phyloP scores from a whole-genome alignment of 2,888 invertebrate species.

The Tyria jacobaeae region DNA sequence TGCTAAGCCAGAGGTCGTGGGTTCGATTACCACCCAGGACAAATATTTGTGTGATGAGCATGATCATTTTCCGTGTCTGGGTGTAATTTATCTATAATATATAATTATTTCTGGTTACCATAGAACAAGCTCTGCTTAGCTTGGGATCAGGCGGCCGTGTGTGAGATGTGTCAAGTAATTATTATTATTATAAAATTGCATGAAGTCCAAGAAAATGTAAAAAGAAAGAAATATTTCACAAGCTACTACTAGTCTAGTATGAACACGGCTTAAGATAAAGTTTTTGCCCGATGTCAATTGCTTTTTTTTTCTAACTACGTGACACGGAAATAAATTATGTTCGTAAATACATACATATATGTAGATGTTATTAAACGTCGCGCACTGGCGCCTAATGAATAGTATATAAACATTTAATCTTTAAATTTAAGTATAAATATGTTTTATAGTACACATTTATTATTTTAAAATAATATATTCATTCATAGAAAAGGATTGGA shows the following conservation, averaged over 20 bases:
- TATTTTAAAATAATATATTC: not conserved
- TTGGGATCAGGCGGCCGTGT: too few relatives aligned
- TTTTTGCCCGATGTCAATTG: conserved; percentile 14
- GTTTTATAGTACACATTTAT: not conserved
- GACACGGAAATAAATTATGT: conserved; percentile 26
- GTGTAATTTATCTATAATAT: too few relatives aligned
- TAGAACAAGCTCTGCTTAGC: too few relatives aligned
- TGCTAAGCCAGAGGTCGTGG: too few relatives aligned
- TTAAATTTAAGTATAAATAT: not conserved
- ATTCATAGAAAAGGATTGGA: not conserved
- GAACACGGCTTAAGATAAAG: not conserved
- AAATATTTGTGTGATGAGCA: too few relatives aligned
- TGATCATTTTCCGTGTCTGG: too few relatives aligned
- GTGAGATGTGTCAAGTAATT: too few relatives aligned
- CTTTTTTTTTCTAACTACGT: conserved; percentile 38
- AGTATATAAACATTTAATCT: not conserved
- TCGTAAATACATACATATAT: conserved; percentile 13
- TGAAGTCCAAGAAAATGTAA: too few relatives aligned
- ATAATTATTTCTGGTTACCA: too few relatives aligned
- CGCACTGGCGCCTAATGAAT: conserved; percentile 39
- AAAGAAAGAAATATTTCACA: not conserved
- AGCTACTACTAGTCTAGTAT: not conserved
- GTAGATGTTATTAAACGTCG: too few relatives aligned
- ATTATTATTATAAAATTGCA: too few relatives aligned
- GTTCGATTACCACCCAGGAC: too few relatives aligned